Evolutionary conservation across 2,113 vertebrate species (phyloP).

Genomic region (Platycercus adscitus): DNA sequence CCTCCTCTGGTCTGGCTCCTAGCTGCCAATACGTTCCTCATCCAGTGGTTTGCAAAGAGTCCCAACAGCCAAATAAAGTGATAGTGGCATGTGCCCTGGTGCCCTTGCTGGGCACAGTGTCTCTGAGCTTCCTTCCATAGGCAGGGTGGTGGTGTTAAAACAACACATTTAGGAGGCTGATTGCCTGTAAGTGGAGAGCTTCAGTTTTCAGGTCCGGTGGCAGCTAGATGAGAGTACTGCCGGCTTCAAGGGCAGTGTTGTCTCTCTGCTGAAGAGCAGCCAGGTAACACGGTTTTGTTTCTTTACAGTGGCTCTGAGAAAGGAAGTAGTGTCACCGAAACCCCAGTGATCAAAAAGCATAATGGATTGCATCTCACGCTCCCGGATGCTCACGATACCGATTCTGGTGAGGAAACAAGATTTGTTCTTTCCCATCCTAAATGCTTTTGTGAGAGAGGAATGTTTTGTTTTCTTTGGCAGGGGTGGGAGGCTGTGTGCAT

Average conservation of each 20-base stretch:
- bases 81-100: background rate
- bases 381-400: constrained; percentile 89
- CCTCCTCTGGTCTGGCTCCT: background rate
- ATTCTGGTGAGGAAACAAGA: constrained; percentile 81
- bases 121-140: background rate
- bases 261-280: background rate
- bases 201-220: background rate
- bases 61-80: background rate
- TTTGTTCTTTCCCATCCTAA: background rate
- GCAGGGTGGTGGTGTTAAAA: background rate
- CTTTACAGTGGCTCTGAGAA: constrained; percentile 89
- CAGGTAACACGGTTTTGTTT: background rate
- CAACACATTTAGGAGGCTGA: background rate
- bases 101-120: background rate
- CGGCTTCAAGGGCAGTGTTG: background rate
- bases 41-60: background rate
- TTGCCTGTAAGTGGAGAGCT: background rate
- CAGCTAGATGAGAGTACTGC: background rate
- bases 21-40: background rate
- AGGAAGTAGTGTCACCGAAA: constrained; percentile 85
- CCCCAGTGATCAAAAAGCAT: constrained; percentile 77
- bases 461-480: background rate
- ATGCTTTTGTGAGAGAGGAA: background rate
- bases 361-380: constrained; percentile 88
- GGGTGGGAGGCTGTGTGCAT: fast-evolving